These are phyloP conservation scores for Baryphthengus martii DNA, from an alignment of 2,113 vertebrate genomes.

Conservation along the genomic window DNA sequence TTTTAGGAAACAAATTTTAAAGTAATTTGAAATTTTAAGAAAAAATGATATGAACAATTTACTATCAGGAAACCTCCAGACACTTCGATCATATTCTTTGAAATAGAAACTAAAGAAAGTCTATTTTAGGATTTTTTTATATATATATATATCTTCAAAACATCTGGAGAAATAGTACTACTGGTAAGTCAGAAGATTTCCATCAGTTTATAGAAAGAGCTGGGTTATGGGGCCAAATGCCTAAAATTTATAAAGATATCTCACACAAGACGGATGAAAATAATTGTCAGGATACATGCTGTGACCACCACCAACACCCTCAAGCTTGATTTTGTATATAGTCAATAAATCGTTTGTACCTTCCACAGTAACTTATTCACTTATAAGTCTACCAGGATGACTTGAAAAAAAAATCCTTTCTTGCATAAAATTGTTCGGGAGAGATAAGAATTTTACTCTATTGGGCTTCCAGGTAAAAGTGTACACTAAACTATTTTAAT, in stretches of 20 bases:
- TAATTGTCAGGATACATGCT: background rate
- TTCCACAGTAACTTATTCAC: background rate
- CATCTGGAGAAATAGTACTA: background rate
- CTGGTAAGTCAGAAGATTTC: background rate
- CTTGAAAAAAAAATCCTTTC: background rate
- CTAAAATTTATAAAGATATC: background rate
- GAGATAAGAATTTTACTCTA: background rate
- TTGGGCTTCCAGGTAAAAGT: background rate
- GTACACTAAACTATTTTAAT: background rate
- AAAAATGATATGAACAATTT: background rate
- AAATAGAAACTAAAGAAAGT: background rate
- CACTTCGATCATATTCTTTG: background rate
- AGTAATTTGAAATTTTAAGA: background rate
- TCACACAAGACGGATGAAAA: background rate
- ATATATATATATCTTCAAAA: background rate
- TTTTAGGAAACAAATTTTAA: background rate
- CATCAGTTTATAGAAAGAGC: background rate
- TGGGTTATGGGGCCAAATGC: background rate
- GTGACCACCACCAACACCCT: background rate
- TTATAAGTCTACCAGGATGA: background rate
- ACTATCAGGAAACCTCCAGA: background rate
- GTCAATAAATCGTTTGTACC: background rate
- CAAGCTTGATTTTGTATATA: background rate
- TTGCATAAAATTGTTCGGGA: background rate
- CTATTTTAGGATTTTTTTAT: background rate